Evolutionary conservation across 2,888 invertebrate genomes (phyloP), one percentile per base, ranked within the genome.

Genomic region (Idaea dimidiata): DNA sequence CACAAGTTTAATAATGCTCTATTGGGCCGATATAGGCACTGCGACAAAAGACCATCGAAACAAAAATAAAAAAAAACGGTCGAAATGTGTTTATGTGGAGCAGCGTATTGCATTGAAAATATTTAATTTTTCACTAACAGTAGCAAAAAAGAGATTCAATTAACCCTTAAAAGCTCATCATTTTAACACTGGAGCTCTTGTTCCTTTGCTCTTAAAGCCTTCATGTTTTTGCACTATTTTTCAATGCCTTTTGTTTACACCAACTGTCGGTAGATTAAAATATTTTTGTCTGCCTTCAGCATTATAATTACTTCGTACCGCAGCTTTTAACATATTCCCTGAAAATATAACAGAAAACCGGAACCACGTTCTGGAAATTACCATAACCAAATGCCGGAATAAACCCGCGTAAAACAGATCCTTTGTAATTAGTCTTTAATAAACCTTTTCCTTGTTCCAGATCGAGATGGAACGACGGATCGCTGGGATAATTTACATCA

Each of bases 401-500:
- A 61, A 70, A 71, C 62, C 62, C 72, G 69, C 75, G 64, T 66
- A 65, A 67, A 72, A 68, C 70, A 71, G 72, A 58, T 67, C 65
- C 60, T 54, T 57, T 60, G 43, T 63, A 65, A 63, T 63, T 59
- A 65, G 62, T 61, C 60, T 68, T 62, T 66, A 67, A 67, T 63
- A 62, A 64, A 69, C 69, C 67, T 81, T 76, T 84, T 73, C 68
- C 69, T 91, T 91, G 91, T 92, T 92, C 69, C 91, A 92, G 91
- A 87, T 85, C 76, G 80, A 74, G 66, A 92, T 92, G 91, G 84
- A 87, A 83, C 79, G 83, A 66, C 81, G 87, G 70, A 83, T 87
- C 71, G 85, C 88, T 58, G 84, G 86, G 61, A 80, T 89, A 72
- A 85, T 91, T 76, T 90, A 88, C 81, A 84, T 89, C 73, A 78